A percentile compares a stretch with the other conserved stretches of the same genome.
Conservation (phyloP, 2,888 invertebrate genomes). For the Coecobrya sp. region DNA sequence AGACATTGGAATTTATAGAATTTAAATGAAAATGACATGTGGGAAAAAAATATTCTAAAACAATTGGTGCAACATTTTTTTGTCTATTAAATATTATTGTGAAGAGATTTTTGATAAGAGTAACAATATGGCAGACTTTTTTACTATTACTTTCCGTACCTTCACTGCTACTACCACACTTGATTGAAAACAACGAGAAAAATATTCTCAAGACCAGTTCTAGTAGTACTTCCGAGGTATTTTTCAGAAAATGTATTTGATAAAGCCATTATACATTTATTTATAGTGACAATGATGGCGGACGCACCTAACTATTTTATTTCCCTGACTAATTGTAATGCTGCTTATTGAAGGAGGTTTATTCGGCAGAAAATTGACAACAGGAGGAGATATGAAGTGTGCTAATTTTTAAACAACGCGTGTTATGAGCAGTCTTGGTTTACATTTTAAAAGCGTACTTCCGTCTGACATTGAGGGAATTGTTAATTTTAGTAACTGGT, state of each 20-base stretch:
- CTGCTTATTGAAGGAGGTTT: not conserved
- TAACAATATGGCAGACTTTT: not conserved
- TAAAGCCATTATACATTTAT: not conserved
- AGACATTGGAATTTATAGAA: not conserved
- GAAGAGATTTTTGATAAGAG: not conserved
- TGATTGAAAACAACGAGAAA: not conserved
- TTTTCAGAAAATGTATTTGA: not conserved
- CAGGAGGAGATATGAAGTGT: not conserved
- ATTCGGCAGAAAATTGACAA: not conserved
- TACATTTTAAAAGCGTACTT: not conserved
- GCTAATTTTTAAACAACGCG: not conserved
- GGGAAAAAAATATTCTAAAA: constrained; percentile 64
- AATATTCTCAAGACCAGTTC: constrained; percentile 5
- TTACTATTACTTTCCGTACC: not conserved
- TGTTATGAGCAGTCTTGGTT: not conserved
- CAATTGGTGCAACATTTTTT: constrained; percentile 50
- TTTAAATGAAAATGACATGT: constrained; percentile 69
- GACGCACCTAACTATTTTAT: not conserved
- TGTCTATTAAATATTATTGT: not conserved
- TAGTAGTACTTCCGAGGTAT: not conserved
- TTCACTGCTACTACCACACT: not conserved
- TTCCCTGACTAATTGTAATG: not conserved
- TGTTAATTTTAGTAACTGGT: not conserved
- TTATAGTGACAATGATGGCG: not conserved
- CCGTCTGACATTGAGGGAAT: not conserved